Evolutionary conservation across 1,140 invertebrate genomes (phyloP).

Genomic region (Nasonia giraulti): DNA sequence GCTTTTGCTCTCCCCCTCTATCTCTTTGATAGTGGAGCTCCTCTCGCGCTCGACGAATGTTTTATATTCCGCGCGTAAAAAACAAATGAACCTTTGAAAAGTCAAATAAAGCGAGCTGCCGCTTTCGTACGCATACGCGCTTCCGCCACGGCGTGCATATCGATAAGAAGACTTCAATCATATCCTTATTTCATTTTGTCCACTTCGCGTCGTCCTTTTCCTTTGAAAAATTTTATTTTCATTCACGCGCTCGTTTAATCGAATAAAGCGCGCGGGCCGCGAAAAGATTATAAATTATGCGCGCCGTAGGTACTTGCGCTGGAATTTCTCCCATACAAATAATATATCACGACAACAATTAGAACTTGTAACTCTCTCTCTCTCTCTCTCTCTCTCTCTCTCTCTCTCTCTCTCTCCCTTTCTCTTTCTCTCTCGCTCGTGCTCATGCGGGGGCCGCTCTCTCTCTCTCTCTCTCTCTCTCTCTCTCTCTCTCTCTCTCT

Average conservation of each 20-base stretch:
- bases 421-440: background rate
- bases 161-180: no score
- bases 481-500: background rate
- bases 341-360: constrained; percentile 45
- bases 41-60: background rate
- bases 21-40: background rate
- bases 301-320: background rate
- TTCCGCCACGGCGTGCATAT: no score
- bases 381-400: background rate
- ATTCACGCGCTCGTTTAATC: background rate
- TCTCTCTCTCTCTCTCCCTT: background rate
- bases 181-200: no score
- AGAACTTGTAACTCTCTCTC: constrained; percentile 38
- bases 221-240: no score
- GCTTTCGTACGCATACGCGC: no score
- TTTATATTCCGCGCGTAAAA: background rate
- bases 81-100: background rate
- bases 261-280: no score
- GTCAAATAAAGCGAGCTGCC: no score
- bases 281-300: no score
- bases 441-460: background rate
- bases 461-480: no score
- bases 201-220: no score
- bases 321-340: constrained; percentile 30
- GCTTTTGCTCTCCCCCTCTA: background rate